A percentile compares a stretch with the other conserved stretches of the same genome.
phyloP scores from a whole-genome alignment of 2,113 vertebrate species.

The cat (Felis catus) region DNA sequence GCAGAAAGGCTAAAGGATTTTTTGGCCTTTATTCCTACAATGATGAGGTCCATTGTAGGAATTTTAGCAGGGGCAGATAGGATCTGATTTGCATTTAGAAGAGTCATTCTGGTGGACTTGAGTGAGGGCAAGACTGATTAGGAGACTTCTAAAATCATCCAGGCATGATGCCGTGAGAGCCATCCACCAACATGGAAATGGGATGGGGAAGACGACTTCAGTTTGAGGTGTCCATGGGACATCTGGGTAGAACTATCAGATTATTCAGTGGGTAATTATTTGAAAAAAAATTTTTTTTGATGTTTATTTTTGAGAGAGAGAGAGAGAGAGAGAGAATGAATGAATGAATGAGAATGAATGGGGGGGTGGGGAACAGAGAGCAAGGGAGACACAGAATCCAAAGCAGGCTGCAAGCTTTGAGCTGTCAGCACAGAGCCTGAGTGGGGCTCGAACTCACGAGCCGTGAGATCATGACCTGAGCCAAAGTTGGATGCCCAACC shows the following conservation, averaged over 20 bases:
- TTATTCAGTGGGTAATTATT: neutral
- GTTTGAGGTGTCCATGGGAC: neutral
- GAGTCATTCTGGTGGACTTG: neutral
- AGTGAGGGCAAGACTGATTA: neutral
- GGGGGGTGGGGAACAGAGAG: no score
- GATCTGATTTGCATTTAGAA: neutral
- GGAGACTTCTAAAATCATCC: neutral
- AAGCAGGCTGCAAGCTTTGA: no score
- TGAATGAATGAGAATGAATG: no score
- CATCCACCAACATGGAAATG: neutral
- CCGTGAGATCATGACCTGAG: no score
- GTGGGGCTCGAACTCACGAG: no score
- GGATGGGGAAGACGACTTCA: neutral
- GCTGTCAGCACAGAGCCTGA: no score
- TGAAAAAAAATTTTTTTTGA: no score
- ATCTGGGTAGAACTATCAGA: neutral
- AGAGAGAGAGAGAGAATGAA: no score
- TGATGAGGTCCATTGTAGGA: neutral
- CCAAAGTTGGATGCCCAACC: no score
- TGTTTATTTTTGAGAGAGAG: no score
- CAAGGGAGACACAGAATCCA: no score
- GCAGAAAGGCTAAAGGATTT: neutral
- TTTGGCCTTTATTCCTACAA: neutral
- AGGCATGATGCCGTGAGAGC: fast-evolving
- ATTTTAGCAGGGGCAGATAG: neutral